Base-by-base conservation (phyloP, 30 jellyfish, hydroid and myxozoan species). In the Hydractinia symbiolongicarpus region DNA sequence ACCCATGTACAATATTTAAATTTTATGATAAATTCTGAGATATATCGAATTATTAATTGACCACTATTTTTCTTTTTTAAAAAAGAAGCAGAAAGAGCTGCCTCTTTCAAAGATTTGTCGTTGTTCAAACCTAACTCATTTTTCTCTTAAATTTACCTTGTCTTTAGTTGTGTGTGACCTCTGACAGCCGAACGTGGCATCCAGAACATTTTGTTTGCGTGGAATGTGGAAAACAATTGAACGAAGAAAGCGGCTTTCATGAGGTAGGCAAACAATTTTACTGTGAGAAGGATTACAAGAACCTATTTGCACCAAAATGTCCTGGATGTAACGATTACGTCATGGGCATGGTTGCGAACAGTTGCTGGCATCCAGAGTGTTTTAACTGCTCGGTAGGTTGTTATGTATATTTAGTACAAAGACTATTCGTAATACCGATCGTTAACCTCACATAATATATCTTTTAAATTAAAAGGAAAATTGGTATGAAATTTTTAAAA, bases 291-390 rank as follows among this genome's bases (percentile, higher is more conserved):
- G 74, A 64, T 64, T 64, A 64, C 40, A 64, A 64, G 4, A 7
- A 51, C 19, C 4, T 64, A 64, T 64, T 64, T 13, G 74, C 74
- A n/a, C 74, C 74, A 51, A 64, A n/a, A 64, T 64, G 74, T 51
- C 6, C 74, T 64, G 74, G 74, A 51, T 64, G 74, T 64, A 51
- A 51, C 19, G 74, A 64, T 64, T 64, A 64, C 17, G 74, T 64
- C 8, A n/a, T 64, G 40, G 74, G 16, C 16, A 64, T 64, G 9
- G 17, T 64, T n/a, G 74, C 74, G 9, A 64, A 64, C 40, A 64
- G 40, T 7, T 6, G 74, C 8, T 64, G 74, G 74, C 74, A 64
- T 13, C 74, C 19, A 13, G 40, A 64, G 17, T 64, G 74, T 51
- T 64, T 64, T 51, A 64, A 64, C 40, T 64, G 74, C 16, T 6